These are phyloP conservation scores for Nasonia giraulti DNA, from an alignment of 1,140 invertebrate species.

Conservation along the genomic window DNA sequence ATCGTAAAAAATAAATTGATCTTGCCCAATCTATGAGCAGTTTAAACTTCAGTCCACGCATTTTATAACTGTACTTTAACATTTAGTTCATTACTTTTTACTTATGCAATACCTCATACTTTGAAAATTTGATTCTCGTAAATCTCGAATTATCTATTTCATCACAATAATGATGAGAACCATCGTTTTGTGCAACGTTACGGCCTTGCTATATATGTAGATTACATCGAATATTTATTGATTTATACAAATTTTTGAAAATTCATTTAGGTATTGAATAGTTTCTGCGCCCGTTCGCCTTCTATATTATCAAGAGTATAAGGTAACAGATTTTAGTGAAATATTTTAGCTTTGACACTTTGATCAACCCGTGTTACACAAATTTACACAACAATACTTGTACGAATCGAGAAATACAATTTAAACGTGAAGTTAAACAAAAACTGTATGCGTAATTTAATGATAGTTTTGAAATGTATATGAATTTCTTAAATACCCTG, in stretches of 20 bases:
- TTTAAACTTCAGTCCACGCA: constrained; percentile 17
- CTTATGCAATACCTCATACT: constrained; percentile 24
- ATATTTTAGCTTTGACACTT: not conserved
- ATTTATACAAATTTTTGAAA: constrained; percentile 36
- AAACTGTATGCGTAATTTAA: constrained; percentile 5
- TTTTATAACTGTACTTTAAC: constrained; percentile 35
- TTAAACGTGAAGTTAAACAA: not conserved
- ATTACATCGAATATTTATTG: constrained; percentile 43
- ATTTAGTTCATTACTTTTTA: constrained; percentile 49
- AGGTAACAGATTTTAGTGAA: not conserved
- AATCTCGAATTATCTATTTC: not conserved
- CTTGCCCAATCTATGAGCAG: constrained; percentile 9
- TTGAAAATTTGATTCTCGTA: constrained; percentile 6
- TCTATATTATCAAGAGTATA: not conserved
- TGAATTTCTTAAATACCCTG: constrained; percentile 63
- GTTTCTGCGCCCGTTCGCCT: not conserved
- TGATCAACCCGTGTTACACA: not conserved
- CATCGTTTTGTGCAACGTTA: constrained; percentile 25
- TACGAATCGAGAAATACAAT: not conserved
- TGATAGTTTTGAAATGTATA: constrained; percentile 55
- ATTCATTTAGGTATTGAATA: not conserved
- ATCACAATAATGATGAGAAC: constrained; percentile 22
- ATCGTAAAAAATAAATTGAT: constrained; percentile 15
- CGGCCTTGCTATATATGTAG: constrained; percentile 14
- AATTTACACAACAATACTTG: not conserved